Evolutionary conservation across 2,888 invertebrate species (phyloP).

Genomic region (Athalia rosae): DNA sequence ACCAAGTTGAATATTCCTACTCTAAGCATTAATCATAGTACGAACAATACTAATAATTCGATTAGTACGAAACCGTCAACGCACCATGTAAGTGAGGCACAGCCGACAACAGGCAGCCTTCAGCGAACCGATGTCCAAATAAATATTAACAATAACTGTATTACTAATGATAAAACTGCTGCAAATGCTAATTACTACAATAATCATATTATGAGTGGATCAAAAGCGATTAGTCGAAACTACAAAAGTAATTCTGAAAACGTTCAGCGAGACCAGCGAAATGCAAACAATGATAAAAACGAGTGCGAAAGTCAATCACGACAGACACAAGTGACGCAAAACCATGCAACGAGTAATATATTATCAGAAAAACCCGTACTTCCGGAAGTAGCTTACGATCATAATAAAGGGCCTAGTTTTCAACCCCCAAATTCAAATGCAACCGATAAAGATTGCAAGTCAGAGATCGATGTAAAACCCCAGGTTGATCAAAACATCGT

Average conservation of each 20-base stretch:
- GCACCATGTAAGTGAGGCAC: constrained; percentile 52
- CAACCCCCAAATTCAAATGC: constrained; percentile 31
- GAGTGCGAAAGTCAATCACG: constrained; percentile 25
- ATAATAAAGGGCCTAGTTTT: constrained; percentile 35
- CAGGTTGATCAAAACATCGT: constrained; percentile 37
- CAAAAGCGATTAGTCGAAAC: constrained; percentile 33
- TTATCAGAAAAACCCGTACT: constrained; percentile 48
- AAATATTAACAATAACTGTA: constrained; percentile 45
- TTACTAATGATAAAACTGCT: constrained; percentile 44
- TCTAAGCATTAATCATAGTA: constrained; percentile 48
- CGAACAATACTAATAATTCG: constrained; percentile 42
- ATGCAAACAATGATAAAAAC: constrained; percentile 25
- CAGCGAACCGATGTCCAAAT: constrained; percentile 45
- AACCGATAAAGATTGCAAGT: constrained; percentile 43
- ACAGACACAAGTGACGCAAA: constrained; percentile 6
- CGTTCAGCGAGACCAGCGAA: constrained; percentile 26
- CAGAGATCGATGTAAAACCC: constrained; percentile 41
- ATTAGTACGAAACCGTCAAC: constrained; percentile 48
- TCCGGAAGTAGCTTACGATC: constrained; percentile 35
- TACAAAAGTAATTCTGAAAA: constrained; percentile 42
- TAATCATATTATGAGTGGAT: constrained; percentile 39
- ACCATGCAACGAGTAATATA: constrained; percentile 34
- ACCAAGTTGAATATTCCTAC: constrained; percentile 50
- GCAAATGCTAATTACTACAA: constrained; percentile 42
- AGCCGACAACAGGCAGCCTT: constrained; percentile 45